These are phyloP conservation scores for Syngnathus scovelli DNA, from an alignment of 2,113 vertebrate species.

Conservation along the genomic window DNA sequence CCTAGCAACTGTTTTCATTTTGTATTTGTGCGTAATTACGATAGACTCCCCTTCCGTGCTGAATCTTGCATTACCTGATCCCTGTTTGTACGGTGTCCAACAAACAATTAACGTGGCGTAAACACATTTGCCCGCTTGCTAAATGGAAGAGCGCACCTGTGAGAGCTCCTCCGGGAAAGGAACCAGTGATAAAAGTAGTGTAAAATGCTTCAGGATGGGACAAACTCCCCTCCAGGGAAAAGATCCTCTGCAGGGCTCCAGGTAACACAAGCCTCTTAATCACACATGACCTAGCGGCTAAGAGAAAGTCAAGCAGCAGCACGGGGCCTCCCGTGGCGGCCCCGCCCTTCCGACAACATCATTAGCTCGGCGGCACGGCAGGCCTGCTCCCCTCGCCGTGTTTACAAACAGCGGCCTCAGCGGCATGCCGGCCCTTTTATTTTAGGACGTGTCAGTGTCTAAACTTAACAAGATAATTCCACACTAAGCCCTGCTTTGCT, in stretches of 20 bases:
- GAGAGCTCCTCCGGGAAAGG: constrained; percentile 36
- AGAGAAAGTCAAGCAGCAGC: constrained; percentile 72
- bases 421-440: constrained; percentile 79
- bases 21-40: too few relatives aligned
- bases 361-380: constrained; percentile 62
- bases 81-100: background rate
- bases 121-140: constrained; percentile 32
- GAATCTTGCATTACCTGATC: too few relatives aligned
- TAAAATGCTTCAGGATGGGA: constrained; percentile 62
- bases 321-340: constrained; percentile 64
- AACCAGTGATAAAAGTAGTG: constrained; percentile 51
- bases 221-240: constrained; percentile 72
- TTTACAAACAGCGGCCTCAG: constrained; percentile 87
- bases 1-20: too few relatives aligned
- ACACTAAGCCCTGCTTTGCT: constrained; percentile 7
- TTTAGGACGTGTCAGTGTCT: constrained; percentile 70
- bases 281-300: constrained; percentile 81
- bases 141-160: constrained; percentile 51
- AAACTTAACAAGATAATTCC: constrained; percentile 41
- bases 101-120: constrained; percentile 32
- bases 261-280: constrained; percentile 81
- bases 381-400: constrained; percentile 65
- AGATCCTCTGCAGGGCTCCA: constrained; percentile 77
- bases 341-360: constrained; percentile 58
- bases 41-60: too few relatives aligned